Conservation (phyloP, 2,113 vertebrate genomes). For the Sarotherodon lohbergeri region DNA sequence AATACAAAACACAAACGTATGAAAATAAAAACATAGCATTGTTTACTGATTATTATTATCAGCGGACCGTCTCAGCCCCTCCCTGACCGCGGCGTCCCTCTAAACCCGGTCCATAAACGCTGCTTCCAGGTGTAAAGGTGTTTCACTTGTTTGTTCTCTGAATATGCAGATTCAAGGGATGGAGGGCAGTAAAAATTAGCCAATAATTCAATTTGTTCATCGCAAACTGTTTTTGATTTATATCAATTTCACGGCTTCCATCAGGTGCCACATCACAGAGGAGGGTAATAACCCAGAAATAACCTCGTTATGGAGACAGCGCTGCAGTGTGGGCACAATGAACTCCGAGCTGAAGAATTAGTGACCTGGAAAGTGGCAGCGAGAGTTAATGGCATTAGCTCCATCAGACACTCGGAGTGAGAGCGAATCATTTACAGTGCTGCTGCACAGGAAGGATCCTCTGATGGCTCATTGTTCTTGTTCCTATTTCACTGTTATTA, state of each 20-base stretch:
- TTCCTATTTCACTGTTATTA: slow-evolving; percentile 42
- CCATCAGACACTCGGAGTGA: slow-evolving; percentile 75
- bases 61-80: background rate
- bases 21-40: background rate
- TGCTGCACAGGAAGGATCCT: slow-evolving; percentile 19
- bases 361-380: slow-evolving; percentile 97
- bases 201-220: slow-evolving; percentile 80
- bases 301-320: slow-evolving; percentile 99
- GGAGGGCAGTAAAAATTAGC: slow-evolving; percentile 49
- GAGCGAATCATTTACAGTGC: slow-evolving; percentile 17
- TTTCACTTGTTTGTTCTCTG: background rate
- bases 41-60: background rate
- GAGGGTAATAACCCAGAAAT: slow-evolving; percentile 99
- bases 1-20: background rate
- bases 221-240: slow-evolving; percentile 92
- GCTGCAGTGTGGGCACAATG: slow-evolving; percentile 95
- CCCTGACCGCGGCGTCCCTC: background rate
- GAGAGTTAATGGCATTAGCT: slow-evolving; percentile 86
- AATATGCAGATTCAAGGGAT: slow-evolving; percentile 36
- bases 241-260: slow-evolving; percentile 91
- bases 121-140: background rate
- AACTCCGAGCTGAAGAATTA: slow-evolving; percentile 99
- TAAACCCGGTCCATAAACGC: background rate
- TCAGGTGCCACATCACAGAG: slow-evolving; percentile 93
- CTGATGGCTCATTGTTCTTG: slow-evolving; percentile 58